phyloP scores from a whole-genome alignment of 1,140 invertebrate species.

The Colletes gigas region DNA sequence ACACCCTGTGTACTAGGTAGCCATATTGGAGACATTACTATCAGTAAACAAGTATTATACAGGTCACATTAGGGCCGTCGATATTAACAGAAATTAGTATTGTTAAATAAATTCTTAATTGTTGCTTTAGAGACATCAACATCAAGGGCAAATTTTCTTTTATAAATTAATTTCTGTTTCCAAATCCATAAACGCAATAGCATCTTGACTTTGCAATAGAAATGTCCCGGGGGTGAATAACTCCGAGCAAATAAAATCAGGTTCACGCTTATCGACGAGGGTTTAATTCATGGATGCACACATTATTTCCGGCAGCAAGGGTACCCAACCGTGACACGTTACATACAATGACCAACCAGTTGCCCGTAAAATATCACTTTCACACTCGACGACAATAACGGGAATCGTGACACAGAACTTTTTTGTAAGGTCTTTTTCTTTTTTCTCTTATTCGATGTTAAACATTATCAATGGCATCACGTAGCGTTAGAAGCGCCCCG shows the following conservation, averaged over 20 bases:
- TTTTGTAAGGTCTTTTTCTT: neutral
- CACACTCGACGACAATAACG: neutral
- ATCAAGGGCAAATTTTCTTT: too few relatives aligned
- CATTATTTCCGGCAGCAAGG: slow-evolving; percentile 5
- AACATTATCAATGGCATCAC: neutral
- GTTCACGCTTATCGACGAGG: slow-evolving; percentile 1
- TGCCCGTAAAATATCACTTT: slow-evolving; percentile 33
- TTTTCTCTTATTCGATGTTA: neutral
- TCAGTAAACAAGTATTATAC: too few relatives aligned
- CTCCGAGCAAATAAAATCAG: neutral
- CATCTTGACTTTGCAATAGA: too few relatives aligned
- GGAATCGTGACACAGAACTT: neutral
- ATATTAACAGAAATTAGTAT: too few relatives aligned
- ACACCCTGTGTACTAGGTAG: too few relatives aligned
- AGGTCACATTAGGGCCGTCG: too few relatives aligned
- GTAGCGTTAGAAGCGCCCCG: too few relatives aligned
- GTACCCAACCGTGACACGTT: neutral
- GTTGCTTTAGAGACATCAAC: too few relatives aligned
- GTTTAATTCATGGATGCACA: slow-evolving; percentile 17
- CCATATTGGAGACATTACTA: too few relatives aligned
- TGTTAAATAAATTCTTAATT: too few relatives aligned
- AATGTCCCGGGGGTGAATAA: neutral
- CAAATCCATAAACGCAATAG: too few relatives aligned
- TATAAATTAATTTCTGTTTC: too few relatives aligned
- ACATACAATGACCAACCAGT: neutral